Evolutionary conservation across 2,797 vertebrate species (phyloP), one percentile per base, ranked within the genome.

Genomic region (Urocyon cinereoargenteus): DNA sequence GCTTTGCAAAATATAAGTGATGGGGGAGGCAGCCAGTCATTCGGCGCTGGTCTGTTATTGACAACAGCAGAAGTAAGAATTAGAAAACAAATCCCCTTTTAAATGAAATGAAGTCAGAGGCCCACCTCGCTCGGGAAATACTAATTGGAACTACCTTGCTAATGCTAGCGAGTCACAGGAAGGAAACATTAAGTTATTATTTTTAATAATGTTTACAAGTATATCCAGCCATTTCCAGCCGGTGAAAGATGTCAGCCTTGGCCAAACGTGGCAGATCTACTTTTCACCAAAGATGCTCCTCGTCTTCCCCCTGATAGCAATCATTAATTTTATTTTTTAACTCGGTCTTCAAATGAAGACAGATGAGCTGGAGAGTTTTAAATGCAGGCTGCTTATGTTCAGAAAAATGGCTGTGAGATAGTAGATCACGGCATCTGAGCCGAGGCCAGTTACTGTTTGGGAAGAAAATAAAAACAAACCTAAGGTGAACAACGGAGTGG

Each of bases 171-270:
- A 99, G 98, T 99, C 99, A 98, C 99, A 99, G 99, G 99, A 99
- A 99, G 99, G 99, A 99, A 99, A 99, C 99, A 99, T 99, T 99
- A 99, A 99, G 99, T 99, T 99, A 99, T 99, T 99, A 99, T 99
- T 99, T 99, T 99, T 99, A 99, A 99, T 99, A 99, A 99, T 99
- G 99, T 99, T 99, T 99, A 99, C 99, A 99, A 99, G 99, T 99
- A 99, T 99, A 99, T 99, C 99, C 99, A 99, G 99, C 99, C 99
- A 99, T 99, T 99, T 99, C 98, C 99, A 98, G 99, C 98, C 97
- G 81, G 99, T 99, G 99, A 99, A 99, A 99, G 99, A 99, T 99
- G 99, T 99, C 99, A 99, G 98, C 99, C 99, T 99, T 99, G 99
- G 99, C 98, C 98, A 98, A 98, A 98, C 98, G 98, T 99, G 99